Base-by-base conservation (phyloP, 2,797 vertebrate species). In the Cirrhinus molitorella region DNA sequence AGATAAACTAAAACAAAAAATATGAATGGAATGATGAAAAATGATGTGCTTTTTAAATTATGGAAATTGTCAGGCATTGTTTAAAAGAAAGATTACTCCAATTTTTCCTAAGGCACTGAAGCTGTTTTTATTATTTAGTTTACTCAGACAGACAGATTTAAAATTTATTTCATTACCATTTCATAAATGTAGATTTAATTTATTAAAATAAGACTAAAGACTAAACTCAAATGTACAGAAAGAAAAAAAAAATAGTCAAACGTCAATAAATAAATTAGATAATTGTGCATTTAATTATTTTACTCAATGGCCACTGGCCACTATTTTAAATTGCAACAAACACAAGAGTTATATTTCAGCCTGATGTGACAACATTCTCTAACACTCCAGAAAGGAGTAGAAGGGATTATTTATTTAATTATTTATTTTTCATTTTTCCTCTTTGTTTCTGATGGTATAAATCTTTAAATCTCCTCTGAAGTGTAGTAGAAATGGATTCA, bases 381-480 rank as follows among this genome's bases (percentile, higher is more conserved):
- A 37, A 37, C 34, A 37, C 34, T 37, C 34, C 34, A 40, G 37
- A 40, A 86, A 28, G 70, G 70, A 87, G n/a, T n/a, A n/a, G n/a
- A n/a, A n/a, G n/a, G n/a, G n/a, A n/a, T n/a, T n/a, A n/a, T n/a
- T n/a, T n/a, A n/a, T n/a, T n/a, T n/a, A n/a, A n/a, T n/a, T n/a
- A n/a, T n/a, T n/a, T n/a, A n/a, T n/a, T n/a, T n/a, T n/a, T n/a
- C n/a, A n/a, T n/a, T n/a, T 86, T 85, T 70, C 87, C 91, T 76
- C 87, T 88, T 89, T 88, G 80, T 71, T 79, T 84, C 37, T 1
- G 63, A 87, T 66, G 81, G 88, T 89, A 93, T 93, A 91, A 85
- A 83, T 92, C 92, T 87, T 92, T 89, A 89, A 90, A 92, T 92
- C 87, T 85, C 77, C 49, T 40, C 51, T 72, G 84, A 91, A 89